Base-by-base conservation (phyloP, 2,113 vertebrate genomes). In the Mesembrinibis cayennensis region DNA sequence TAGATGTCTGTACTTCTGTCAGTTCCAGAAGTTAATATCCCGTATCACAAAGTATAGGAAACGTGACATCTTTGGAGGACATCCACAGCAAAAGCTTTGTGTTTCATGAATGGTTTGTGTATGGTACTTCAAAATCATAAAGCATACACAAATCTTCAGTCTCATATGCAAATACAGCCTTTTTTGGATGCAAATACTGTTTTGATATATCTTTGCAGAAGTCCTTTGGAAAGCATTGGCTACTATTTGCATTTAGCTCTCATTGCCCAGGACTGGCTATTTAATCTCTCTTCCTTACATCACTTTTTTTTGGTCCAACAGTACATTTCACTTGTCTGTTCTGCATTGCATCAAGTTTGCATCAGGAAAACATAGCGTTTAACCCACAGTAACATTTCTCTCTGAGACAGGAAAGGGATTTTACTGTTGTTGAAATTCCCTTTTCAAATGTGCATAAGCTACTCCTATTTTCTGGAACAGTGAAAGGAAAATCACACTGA, bases 1-100 rank as follows among this genome's bases (percentile, higher is more conserved):
- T 82, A n/a, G 23, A 49, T 85, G 9, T 56, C 25, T 66, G 9
- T 50, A 20, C 13, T 69, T 29, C 38, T 29, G 20, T 62, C 10
- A n/a, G 22, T 92, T 82, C 45, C 32, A 44, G 30, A 91, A 65
- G 45, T 70, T 87, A 73, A 25, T 63, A 44, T 47, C 27, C 7
- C 0, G 0, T 53, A 34, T 42, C 30, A 77, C 17, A 50, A 85
- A 69, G 18, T 20, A n/a, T 11, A 58, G 49, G 17, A 77, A 52
- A 58, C 10, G 20, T 77, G 72, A 30, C n/a, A 52, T 62, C 34
- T 82, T 61, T 44, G 17, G 36, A 80, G 22, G 55, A 74, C 19
- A 70, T 65, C 13, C 47, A 66, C 21, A 82, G n/a, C 27, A 84
- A 87, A 61, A 86, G 5, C 23, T 89, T 87, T 52, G 32, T 70